Conservation (phyloP, 1,140 invertebrate genomes). For the Coelopa frigida region DNA sequence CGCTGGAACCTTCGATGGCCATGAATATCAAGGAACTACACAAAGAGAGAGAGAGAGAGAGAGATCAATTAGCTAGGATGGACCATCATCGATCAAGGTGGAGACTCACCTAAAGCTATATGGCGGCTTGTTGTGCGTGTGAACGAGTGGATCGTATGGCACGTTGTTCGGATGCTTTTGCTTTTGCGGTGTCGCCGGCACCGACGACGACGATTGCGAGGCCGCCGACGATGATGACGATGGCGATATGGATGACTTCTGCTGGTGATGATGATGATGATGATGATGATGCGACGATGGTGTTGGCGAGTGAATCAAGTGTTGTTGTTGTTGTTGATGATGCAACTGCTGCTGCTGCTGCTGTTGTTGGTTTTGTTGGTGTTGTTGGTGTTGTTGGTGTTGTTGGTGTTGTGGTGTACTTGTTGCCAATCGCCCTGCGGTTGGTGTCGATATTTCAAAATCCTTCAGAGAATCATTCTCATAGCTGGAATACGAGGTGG, state of each 20-base stretch:
- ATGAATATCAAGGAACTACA: slow-evolving; percentile 95
- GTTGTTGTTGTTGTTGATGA: slow-evolving; percentile 16
- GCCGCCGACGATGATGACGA: slow-evolving; percentile 8
- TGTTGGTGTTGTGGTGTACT: slow-evolving; percentile 31
- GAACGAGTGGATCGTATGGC: slow-evolving; percentile 69
- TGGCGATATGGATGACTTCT: slow-evolving; percentile 6
- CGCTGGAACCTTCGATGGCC: slow-evolving; percentile 88
- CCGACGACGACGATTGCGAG: not conserved
- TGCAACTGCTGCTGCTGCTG: slow-evolving; percentile 14
- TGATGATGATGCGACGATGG: slow-evolving; percentile 5
- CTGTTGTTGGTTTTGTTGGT: too few species aligned
- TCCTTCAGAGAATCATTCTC: slow-evolving; percentile 41
- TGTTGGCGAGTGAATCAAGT: slow-evolving; percentile 5
- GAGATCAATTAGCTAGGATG: not conserved
- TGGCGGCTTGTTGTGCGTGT: slow-evolving; percentile 82
- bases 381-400: slow-evolving; percentile 25
- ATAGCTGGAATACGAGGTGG: slow-evolving; percentile 37
- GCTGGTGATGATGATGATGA: slow-evolving; percentile 5
- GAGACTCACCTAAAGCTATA: slow-evolving; percentile 58
- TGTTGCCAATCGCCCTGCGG: slow-evolving; percentile 20
- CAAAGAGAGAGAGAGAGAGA: not conserved
- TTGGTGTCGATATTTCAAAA: slow-evolving; percentile 29
- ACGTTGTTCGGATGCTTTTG: slow-evolving; percentile 65
- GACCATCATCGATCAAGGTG: not conserved
- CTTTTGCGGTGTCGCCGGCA: slow-evolving; percentile 34